Conservation (phyloP, 92 coral and sea anemone species). For the Epizoanthus ramosus region DNA sequence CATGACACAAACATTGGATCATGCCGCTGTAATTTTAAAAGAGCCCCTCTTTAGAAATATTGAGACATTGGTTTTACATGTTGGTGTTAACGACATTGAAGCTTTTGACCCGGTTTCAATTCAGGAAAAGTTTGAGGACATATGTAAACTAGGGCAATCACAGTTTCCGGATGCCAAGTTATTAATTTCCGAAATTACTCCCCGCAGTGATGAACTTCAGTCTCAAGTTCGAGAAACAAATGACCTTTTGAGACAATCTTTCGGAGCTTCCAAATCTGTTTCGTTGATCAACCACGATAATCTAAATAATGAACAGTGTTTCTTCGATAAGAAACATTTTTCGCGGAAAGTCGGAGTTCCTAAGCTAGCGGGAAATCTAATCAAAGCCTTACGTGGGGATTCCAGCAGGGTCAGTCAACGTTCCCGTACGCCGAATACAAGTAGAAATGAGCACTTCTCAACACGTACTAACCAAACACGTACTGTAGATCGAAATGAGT, state of each 20-base stretch:
- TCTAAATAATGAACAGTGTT: not conserved
- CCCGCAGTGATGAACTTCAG: conserved; percentile 14
- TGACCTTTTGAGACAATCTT: not conserved
- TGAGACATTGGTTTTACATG: not conserved
- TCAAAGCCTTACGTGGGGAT: not conserved
- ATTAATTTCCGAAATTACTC: conserved; percentile 16
- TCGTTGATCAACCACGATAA: not conserved
- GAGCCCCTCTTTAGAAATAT: not conserved
- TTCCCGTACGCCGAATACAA: too few species aligned
- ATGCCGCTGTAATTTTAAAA: not conserved
- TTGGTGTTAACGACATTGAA: conserved; percentile 13
- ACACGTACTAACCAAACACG: too few species aligned
- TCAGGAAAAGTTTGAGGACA: not conserved
- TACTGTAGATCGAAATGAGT: too few species aligned
- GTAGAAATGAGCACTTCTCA: too few species aligned
- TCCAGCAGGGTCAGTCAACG: not conserved
- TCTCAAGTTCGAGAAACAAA: not conserved
- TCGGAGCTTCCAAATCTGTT: not conserved
- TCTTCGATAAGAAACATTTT: not conserved
- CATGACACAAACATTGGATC: too few species aligned
- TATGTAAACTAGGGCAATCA: not conserved
- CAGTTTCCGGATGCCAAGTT: not conserved
- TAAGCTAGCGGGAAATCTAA: not conserved
- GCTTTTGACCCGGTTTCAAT: not conserved
- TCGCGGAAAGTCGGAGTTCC: not conserved